Base-by-base conservation (phyloP, 2,888 invertebrate species). In the Pheosia gnoma region DNA sequence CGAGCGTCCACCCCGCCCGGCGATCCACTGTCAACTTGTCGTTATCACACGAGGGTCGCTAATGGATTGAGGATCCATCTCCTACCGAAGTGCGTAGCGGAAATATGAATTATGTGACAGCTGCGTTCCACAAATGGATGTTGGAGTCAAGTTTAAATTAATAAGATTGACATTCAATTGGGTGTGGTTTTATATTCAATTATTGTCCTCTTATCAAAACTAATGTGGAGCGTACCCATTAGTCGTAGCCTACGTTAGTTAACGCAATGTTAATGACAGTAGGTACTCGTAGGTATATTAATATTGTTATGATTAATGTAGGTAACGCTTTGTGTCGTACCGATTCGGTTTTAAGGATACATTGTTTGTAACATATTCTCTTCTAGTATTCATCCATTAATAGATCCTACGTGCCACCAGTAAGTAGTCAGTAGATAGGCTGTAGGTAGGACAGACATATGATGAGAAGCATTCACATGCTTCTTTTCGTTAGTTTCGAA, bases 31-130 rank as follows among this genome's bases (percentile, higher is more conserved):
- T 79, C 86, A 81, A 87, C 86, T 85, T 80, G 76, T 78, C 77
- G 81, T 89, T 89, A 90, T 90, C 91, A 87, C 76, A 81, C 77
- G 82, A 85, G 89, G 88, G 88, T 81, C 85, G 79, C 85, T 92
- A 90, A 92, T 89, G 90, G 90, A 86, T 83, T 79, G 84, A 85
- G 87, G 85, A 89, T 88, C 85, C 81, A 82, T 83, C 83, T 83
- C 83, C 79, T 81, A 82, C 85, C 81, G 82, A 88, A 89, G 85
- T 87, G 89, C 87, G 85, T 82, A 84, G 80, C 81, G 90, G 91
- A 91, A 87, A 86, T 84, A 81, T 84, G 83, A 84, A 87, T 89
- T 88, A 86, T 83, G 77, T 70, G 74, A 67, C 72, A 74, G 77
- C 75, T 79, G 81, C 66, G 73, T 69, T 71, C 70, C 52, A 57